Conservation (phyloP, 2,797 vertebrate genomes). For the Coluber constrictor region DNA sequence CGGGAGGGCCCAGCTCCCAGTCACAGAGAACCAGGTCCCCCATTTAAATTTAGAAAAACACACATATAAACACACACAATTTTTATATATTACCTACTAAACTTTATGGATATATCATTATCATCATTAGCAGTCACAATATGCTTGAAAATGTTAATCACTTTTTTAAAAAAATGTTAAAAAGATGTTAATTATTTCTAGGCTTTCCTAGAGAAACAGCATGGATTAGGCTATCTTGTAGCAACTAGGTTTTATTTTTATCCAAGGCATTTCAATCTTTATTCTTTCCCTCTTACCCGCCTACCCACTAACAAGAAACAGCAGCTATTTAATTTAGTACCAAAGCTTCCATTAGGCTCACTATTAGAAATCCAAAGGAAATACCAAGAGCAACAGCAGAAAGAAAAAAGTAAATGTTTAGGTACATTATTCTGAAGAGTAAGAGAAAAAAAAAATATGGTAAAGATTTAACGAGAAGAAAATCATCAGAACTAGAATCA, state of each 20-base stretch:
- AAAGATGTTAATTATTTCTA: not conserved
- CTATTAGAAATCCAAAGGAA: not conserved
- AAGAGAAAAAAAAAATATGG: not conserved
- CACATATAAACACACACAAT: not conserved
- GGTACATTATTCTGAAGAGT: not conserved
- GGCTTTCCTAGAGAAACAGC: not conserved
- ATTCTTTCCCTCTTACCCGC: not conserved
- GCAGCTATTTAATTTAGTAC: not conserved
- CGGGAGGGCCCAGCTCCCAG: too few relatives aligned
- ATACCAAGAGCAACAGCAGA: not conserved
- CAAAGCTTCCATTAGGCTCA: not conserved
- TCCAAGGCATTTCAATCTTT: not conserved
- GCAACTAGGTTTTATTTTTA: not conserved
- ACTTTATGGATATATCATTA: not conserved
- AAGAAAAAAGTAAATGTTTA: not conserved
- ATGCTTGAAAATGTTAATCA: not conserved
- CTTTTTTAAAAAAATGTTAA: not conserved
- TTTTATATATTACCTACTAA: not conserved
- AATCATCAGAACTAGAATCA: not conserved
- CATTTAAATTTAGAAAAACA: not conserved
- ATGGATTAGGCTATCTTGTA: not conserved
- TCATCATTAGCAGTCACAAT: not conserved
- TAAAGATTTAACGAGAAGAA: not conserved
- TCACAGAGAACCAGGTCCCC: too few relatives aligned
- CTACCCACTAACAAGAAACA: not conserved